Evolutionary conservation across 2,888 invertebrate genomes (phyloP), one percentile per base, ranked within the genome.

Genomic region (Trachelus troglodyta): DNA sequence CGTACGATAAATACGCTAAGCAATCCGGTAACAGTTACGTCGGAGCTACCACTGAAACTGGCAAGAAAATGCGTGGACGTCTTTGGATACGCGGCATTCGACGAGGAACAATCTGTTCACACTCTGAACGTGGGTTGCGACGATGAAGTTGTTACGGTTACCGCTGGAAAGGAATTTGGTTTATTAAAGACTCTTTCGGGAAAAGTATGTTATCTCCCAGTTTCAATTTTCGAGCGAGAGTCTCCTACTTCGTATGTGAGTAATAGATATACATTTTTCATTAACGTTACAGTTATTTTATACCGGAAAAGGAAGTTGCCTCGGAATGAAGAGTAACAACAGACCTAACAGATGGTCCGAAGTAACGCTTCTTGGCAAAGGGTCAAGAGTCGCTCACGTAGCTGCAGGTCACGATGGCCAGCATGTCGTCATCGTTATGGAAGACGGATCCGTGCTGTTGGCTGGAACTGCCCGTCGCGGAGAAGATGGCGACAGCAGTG

Each of bases 351-450:
- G 94, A 80, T 95, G 95, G 95, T 93, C 93, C 0, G 93, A 95
- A 77, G 92, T 95, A 87, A 93, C 94, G 69, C 93, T 40, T 40
- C 15, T 96, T 77, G 94, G 95, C 0, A 97, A 97, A 92, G 94
- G 95, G 33, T 95, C 95, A 1, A 95, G 94, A 88, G 94, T 96
- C 79, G 92, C 93, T 1, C 95, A 98, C 92, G 94, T 98, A 81
- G 96, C 98, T 0, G 94, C 98, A 3, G 98, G 99, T 0, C 98
- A 98, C 88, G 99, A 99, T 89, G 98, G 98, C 1, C 94, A 97
- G 75, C 98, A 99, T 91, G 97, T 97, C 0, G 93, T 99, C 76
- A 92, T 99, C 40, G 94, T 99, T n/a, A 94, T 98, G 69, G 98
- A 98, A 87, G 98, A 98, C 89, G 99, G 99, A 1, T 95, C 96